These are phyloP conservation scores for Anastrepha ludens DNA, from an alignment of 1,140 invertebrate species.

Conservation along the genomic window DNA sequence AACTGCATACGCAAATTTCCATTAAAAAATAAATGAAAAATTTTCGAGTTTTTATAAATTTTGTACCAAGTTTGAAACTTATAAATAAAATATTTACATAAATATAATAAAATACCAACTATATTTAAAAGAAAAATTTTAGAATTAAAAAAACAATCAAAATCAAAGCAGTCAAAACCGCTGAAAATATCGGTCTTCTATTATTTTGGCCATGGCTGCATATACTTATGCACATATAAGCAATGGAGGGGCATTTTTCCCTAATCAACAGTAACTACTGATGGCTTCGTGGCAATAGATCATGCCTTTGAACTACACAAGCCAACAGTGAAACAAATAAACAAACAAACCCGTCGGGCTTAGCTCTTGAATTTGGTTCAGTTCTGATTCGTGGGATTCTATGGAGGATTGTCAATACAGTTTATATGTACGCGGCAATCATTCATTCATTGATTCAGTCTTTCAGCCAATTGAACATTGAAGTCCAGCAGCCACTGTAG, in stretches of 20 bases:
- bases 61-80: too few species aligned
- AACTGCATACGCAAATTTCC: too few species aligned
- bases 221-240: too few species aligned
- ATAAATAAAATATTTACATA: too few species aligned
- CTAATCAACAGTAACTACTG: background rate
- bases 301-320: background rate
- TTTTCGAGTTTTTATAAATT: too few species aligned
- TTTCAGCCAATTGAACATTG: background rate
- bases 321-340: background rate
- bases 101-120: too few species aligned
- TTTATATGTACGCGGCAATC: background rate
- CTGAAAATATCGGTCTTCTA: too few species aligned
- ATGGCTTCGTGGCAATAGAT: background rate
- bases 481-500: background rate
- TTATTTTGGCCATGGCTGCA: too few species aligned
- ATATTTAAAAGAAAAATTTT: too few species aligned
- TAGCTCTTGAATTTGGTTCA: background rate
- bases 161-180: too few species aligned
- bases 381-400: background rate
- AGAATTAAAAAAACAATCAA: too few species aligned
- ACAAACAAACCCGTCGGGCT: background rate
- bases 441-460: background rate
- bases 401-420: conserved; percentile 3
- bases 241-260: background rate
- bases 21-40: too few species aligned